Evolutionary conservation across 2,113 vertebrate species (phyloP).

Genomic region (Coracopsis vasa): DNA sequence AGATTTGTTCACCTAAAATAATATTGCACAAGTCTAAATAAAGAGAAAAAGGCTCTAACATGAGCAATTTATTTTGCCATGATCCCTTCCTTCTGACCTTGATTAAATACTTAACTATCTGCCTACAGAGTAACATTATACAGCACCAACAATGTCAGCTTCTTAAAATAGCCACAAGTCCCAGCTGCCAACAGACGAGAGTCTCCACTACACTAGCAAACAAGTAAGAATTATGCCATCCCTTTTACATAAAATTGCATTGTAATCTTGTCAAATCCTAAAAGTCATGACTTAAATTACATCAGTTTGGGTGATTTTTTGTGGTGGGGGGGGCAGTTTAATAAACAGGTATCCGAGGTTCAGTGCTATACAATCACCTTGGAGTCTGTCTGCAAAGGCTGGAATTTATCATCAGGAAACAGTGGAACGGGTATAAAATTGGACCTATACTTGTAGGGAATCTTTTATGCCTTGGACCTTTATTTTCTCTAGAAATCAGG

Average conservation of each 20-base stretch:
- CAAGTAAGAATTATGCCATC: background rate
- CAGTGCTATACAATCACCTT: background rate
- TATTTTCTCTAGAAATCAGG: background rate
- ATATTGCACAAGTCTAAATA: background rate
- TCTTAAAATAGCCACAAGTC: constrained; percentile 28
- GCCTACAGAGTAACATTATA: constrained; percentile 22
- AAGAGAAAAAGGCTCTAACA: background rate
- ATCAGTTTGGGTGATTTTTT: background rate
- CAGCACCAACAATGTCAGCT: background rate
- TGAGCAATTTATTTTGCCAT: background rate
- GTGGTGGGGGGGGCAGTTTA: background rate
- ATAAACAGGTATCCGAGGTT: background rate
- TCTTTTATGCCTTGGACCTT: accelerated
- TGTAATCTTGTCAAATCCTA: background rate
- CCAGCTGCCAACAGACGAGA: background rate
- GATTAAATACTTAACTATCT: constrained; percentile 9
- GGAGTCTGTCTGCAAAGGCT: background rate
- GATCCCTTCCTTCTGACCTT: constrained; percentile 18
- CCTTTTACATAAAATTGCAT: background rate
- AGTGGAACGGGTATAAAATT: background rate
- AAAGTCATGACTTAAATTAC: background rate
- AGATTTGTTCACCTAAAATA: background rate
- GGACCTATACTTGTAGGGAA: background rate
- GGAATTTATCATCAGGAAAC: background rate
- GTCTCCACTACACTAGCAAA: background rate